Conservation (phyloP, 1,140 invertebrate genomes). For the Bacillus rossius region DNA sequence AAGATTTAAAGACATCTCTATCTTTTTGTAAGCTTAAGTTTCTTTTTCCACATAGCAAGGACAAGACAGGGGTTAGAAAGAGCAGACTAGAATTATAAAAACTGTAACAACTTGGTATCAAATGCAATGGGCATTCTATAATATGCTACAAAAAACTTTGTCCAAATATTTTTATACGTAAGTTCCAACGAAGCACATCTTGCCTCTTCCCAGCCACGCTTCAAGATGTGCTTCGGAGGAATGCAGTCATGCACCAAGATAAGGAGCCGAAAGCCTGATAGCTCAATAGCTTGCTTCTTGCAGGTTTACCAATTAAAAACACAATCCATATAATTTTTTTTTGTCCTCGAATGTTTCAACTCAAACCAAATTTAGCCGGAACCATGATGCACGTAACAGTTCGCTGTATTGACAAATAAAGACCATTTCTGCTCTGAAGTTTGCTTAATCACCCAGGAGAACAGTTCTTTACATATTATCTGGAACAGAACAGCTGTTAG, state of each 20-base stretch:
- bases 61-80: constrained; percentile 14
- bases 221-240: constrained; percentile 13
- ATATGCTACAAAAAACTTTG: constrained; percentile 18
- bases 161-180: constrained; percentile 4
- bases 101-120: constrained; percentile 21
- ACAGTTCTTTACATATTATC: constrained; percentile 19
- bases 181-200: constrained; percentile 19
- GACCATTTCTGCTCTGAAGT: constrained; percentile 17
- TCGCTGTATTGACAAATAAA: constrained; percentile 20
- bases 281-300: too few species aligned
- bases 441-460: constrained; percentile 19
- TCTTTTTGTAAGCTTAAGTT: constrained; percentile 7
- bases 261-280: too few species aligned
- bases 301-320: too few species aligned
- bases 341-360: constrained; percentile 4
- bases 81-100: constrained; percentile 28
- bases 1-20: background rate
- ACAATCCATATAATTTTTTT: too few species aligned
- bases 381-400: constrained; percentile 22
- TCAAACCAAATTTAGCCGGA: constrained; percentile 20
- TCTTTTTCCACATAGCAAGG: constrained; percentile 9
- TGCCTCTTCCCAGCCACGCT: constrained; percentile 1
- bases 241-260: too few species aligned
- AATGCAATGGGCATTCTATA: constrained; percentile 21
- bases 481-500: background rate